Evolutionary conservation across 2,113 vertebrate species (phyloP).

Genomic region (Mus spicilegus): DNA sequence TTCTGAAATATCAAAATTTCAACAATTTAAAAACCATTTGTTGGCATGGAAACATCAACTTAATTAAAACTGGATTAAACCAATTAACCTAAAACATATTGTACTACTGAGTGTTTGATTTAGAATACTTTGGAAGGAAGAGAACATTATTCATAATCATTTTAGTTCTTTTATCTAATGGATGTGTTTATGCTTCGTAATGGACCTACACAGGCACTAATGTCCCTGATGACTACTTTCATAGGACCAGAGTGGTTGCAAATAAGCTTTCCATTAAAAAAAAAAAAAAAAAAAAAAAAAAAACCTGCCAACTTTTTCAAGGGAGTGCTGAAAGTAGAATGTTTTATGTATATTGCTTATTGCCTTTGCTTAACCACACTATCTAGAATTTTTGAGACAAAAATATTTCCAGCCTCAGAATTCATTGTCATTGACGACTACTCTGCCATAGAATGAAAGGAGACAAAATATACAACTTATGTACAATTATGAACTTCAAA

Average conservation of each 20-base stretch:
- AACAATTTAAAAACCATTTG: conserved; percentile 87
- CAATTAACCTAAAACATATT: conserved; percentile 88
- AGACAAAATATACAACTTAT: not conserved
- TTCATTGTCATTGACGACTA: not conserved
- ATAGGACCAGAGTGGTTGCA: not conserved
- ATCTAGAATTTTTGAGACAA: conserved; percentile 1
- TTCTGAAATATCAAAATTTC: conserved; percentile 82
- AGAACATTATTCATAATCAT: conserved; percentile 82
- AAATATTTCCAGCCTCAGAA: not conserved
- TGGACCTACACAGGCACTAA: conserved; percentile 54
- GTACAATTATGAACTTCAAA: not conserved
- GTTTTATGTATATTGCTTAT: conserved; percentile 9
- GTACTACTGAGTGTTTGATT: conserved; percentile 83
- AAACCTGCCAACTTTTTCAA: conserved; percentile 17
- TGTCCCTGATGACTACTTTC: conserved; percentile 55
- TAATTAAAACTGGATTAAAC: conserved; percentile 89
- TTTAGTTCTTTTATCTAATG: conserved; percentile 79
- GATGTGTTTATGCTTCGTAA: conserved; percentile 77
- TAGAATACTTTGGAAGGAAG: conserved; percentile 80
- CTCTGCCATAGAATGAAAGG: not conserved
- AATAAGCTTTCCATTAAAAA: conserved; percentile 62
- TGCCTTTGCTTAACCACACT: not conserved
- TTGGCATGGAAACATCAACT: conserved; percentile 87
- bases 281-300: conserved; percentile 63
- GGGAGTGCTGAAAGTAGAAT: not conserved